Base-by-base conservation (phyloP, 23 tunicate species). In the Trididemnum clinides region DNA sequence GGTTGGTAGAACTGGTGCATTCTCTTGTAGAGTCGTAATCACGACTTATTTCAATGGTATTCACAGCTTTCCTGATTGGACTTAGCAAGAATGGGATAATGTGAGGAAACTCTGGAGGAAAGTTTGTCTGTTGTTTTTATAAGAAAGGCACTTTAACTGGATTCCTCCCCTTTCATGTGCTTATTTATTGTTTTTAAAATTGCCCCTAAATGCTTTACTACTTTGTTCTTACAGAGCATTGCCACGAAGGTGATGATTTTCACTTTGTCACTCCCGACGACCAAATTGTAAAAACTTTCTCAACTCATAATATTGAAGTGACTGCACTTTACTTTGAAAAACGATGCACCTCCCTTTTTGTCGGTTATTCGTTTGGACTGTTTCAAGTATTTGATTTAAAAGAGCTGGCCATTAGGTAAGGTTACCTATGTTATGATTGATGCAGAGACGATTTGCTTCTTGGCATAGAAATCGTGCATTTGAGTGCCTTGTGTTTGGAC, bases 351-450 rank as follows among this genome's bases (percentile, higher is more conserved):
- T 76, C 88, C 21, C 39, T 92, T n/a, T 92, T 92, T 83, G 88
- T 92, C 65, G 97, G 97, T 4, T 92, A 38, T 33, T 82, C 86
- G 1, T 92, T 92, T 57, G 97, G 97, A 37, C 97, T 87, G 49
- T 92, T 92, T 74, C 97, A 87, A 36, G 83, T 92, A 12, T 87
- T 87, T 70, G 71, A 71, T 71, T 84, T 91, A 19, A 44, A 82
- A 59, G 51, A 64, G 25, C 22, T 91, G 79, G 15, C 33, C 1
- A 34, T 90, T 28, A 74, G 71, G 95, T 90, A 39, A 64, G 95
- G 77, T 44, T 44, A 7, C n/a, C n/a, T n/a, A n/a, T n/a, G n/a
- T n/a, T n/a, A n/a, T n/a, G n/a, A n/a, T n/a, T n/a, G n/a, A n/a
- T n/a, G n/a, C n/a, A n/a, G n/a, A n/a, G n/a, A n/a, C n/a, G n/a